A percentile compares a stretch with the other conserved stretches of the same genome.
phyloP scores from a whole-genome alignment of 2,797 vertebrate genomes.

The Hemitrygon akajei region DNA sequence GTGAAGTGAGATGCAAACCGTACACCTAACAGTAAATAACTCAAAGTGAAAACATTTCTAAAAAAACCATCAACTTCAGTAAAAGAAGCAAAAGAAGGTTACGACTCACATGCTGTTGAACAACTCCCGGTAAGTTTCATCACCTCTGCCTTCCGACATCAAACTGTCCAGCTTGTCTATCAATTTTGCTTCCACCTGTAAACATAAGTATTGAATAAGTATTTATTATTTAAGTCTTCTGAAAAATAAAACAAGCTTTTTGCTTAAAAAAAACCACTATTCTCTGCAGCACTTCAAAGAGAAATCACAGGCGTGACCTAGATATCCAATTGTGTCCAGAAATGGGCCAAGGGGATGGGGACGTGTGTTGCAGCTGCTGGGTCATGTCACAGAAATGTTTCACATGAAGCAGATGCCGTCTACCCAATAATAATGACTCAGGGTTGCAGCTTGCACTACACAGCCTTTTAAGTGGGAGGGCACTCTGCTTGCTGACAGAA shows the following conservation, averaged over 20 bases:
- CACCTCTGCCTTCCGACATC: constrained; percentile 97
- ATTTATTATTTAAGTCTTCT: constrained; percentile 1
- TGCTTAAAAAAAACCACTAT: not conserved
- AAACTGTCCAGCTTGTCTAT: constrained; percentile 98
- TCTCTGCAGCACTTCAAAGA: not conserved
- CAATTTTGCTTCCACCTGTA: constrained; percentile 92
- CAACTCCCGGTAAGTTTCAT: constrained; percentile 91
- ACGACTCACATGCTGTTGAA: constrained; percentile 84
- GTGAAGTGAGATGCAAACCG: not conserved
- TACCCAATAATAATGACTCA: not conserved
- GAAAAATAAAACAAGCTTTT: not conserved
- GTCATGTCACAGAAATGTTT: not conserved
- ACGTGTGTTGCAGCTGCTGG: not conserved
- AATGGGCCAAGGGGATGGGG: not conserved
- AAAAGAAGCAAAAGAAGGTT: constrained; percentile 40
- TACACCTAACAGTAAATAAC: not conserved
- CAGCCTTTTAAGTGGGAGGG: not conserved
- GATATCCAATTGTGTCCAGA: not conserved
- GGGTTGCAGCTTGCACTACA: not conserved
- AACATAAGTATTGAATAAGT: not conserved
- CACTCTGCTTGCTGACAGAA: not conserved
- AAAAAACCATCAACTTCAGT: not conserved
- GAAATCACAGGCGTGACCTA: not conserved
- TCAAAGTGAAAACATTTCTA: not conserved
- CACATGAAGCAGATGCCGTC: not conserved